Base-by-base conservation (phyloP, 1,140 invertebrate genomes). In the Bombus ignitus region DNA sequence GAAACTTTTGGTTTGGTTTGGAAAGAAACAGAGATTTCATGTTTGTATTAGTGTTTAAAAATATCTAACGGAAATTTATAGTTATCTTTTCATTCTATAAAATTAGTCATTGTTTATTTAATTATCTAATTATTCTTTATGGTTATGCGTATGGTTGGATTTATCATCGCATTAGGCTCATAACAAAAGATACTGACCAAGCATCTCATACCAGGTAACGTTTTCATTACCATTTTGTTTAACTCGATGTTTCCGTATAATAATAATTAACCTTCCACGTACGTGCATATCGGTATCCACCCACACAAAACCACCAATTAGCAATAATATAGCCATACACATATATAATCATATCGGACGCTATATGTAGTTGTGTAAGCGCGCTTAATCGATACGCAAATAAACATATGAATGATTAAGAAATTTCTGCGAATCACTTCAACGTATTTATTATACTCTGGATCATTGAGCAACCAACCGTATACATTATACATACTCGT, bases 391-490 rank as follows among this genome's bases (percentile, higher is more conserved):
- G 35, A 59, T 39, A 76, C 35, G 74, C 53, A 62, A 59, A 59
- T 62, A 59, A 37, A 57, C 47, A 15, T 22, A 44, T 15, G 39
- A 42, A 47, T 18, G 42, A 79, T 66, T 47, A 79, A 79, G 62
- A 47, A 79, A 79, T 47, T 28, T 68, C n/a, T 28, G 10, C 22
- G n/a, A 68, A 68, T 25, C n/a, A 47, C 35, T 18, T 70, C 42
- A 68, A 47, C 28, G 42, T 18, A n/a, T 37, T 35, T 28, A 25
- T 47, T 47, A 42, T 65, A 53, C 77, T 65, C 1, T 5, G 15
- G 44, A 25, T 13, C 42, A 70, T 79, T 79, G 65, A 47, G 77
- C 77, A 79, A 79, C 10, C 22, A 22, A 5, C n/a, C n/a, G n/a
- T 32, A 53, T 53, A 32, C 62, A 8, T n/a, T 65, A 44, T 28